These are phyloP conservation scores for Liparis tanakae DNA, from an alignment of 2,797 vertebrate species.

Conservation along the genomic window DNA sequence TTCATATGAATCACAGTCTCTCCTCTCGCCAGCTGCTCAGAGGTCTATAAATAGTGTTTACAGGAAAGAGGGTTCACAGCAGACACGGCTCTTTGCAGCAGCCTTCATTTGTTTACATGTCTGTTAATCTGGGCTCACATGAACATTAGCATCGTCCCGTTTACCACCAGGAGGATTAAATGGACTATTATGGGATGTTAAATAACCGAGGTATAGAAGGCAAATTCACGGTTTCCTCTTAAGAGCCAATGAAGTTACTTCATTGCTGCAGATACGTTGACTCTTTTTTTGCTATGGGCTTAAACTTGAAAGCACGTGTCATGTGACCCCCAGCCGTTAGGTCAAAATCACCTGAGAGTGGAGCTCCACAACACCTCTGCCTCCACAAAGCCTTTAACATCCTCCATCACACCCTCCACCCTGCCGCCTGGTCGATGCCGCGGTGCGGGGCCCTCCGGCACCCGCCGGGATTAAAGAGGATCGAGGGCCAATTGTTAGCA, in stretches of 20 bases:
- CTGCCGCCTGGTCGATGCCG: too few relatives aligned
- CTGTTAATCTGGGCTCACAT: constrained; percentile 58
- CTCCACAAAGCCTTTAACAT: not conserved
- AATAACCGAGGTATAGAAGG: constrained; percentile 12
- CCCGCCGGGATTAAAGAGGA: too few relatives aligned
- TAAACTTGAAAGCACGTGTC: not conserved
- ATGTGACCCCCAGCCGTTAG: too few relatives aligned
- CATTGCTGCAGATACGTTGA: not conserved
- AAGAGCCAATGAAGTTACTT: not conserved
- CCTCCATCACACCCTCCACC: not conserved
- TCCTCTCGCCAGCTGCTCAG: constrained; percentile 60
- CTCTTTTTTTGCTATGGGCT: not conserved
- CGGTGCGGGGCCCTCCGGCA: too few relatives aligned
- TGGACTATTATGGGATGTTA: constrained; percentile 13
- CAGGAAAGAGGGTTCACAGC: constrained; percentile 52
- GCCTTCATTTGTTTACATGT: constrained; percentile 60
- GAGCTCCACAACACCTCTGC: not conserved
- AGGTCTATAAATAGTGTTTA: constrained; percentile 64
- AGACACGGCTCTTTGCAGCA: constrained; percentile 52
- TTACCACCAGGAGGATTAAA: constrained; percentile 50
- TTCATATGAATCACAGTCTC: constrained; percentile 51
- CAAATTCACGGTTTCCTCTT: constrained; percentile 2
- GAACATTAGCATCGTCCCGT: constrained; percentile 61
- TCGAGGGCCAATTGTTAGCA: too few relatives aligned
- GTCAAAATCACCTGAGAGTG: too few relatives aligned